Evolutionary conservation across 1,140 invertebrate species (phyloP).

Genomic region (Chlorops oryzae): DNA sequence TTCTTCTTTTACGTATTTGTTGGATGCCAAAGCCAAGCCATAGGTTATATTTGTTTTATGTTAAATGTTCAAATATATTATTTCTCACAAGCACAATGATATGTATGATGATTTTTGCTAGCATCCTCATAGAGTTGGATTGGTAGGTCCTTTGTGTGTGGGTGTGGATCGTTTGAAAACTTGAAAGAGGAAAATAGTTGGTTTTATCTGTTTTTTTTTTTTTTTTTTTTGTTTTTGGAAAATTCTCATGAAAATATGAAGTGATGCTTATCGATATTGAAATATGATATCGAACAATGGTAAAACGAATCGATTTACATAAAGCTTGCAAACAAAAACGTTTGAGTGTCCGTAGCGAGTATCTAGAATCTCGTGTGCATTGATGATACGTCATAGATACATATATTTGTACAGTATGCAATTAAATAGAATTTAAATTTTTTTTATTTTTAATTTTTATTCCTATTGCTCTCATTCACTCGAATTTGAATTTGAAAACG

Average conservation of each 20-base stretch:
- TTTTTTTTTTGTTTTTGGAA: slow-evolving; percentile 15
- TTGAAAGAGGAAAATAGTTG: slow-evolving; percentile 10
- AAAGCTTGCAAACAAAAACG: too few species aligned
- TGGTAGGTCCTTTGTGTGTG: background rate
- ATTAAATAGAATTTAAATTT: too few species aligned
- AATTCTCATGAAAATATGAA: slow-evolving; percentile 45
- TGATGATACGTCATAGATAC: too few species aligned
- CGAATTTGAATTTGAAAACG: too few species aligned
- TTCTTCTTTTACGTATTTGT: too few species aligned
- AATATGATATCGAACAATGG: too few species aligned
- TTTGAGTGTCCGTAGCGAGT: too few species aligned
- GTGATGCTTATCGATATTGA: slow-evolving; percentile 48
- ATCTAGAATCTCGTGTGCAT: too few species aligned
- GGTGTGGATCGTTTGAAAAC: slow-evolving; percentile 26
- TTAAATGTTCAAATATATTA: slow-evolving; percentile 46
- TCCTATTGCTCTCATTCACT: too few species aligned
- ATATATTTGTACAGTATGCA: too few species aligned
- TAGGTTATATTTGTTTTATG: slow-evolving; percentile 46
- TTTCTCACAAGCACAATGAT: slow-evolving; percentile 23
- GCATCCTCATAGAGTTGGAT: background rate
- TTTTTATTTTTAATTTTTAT: too few species aligned
- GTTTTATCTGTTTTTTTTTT: slow-evolving; percentile 7
- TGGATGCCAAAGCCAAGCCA: slow-evolving; percentile 19
- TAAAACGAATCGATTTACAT: too few species aligned
- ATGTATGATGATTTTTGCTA: slow-evolving; percentile 2